Conservation (phyloP, 2,888 invertebrate species). For the Agonopterix heracliana region DNA sequence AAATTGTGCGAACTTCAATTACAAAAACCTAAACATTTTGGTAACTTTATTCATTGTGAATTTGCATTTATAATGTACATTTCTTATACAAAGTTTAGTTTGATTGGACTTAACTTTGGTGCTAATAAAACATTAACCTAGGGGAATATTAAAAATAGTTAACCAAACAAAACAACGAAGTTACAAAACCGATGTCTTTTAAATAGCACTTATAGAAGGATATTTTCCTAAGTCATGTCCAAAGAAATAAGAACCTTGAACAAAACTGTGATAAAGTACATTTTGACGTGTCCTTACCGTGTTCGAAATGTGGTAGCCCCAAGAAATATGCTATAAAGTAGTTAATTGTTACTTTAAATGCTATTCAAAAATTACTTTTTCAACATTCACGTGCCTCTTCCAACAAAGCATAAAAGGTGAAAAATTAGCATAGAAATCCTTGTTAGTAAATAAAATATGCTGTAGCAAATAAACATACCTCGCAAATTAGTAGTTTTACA, state of each 20-base stretch:
- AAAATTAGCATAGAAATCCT: no score
- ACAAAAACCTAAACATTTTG: constrained; percentile 42
- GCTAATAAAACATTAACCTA: constrained; percentile 50
- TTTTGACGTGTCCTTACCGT: constrained; percentile 3
- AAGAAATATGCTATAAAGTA: neutral
- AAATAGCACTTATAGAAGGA: constrained; percentile 31
- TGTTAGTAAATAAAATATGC: no score
- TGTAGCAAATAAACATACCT: no score
- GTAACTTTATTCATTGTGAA: constrained; percentile 36
- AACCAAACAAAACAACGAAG: constrained; percentile 45
- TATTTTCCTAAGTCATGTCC: no score
- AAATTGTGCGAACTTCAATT: constrained; percentile 41
- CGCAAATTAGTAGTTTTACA: no score
- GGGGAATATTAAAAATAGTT: constrained; percentile 56
- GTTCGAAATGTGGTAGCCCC: neutral
- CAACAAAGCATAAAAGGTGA: no score
- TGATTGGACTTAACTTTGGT: constrained; percentile 52
- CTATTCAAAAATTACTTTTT: no score
- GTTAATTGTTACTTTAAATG: no score
- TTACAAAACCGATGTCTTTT: constrained; percentile 61
- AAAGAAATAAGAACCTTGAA: no score
- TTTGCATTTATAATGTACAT: constrained; percentile 15
- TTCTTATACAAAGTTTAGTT: constrained; percentile 3
- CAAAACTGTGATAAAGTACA: no score
- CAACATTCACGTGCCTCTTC: no score